phyloP scores from a whole-genome alignment of 2,113 vertebrate genomes.

The Potamarius usumacintae region DNA sequence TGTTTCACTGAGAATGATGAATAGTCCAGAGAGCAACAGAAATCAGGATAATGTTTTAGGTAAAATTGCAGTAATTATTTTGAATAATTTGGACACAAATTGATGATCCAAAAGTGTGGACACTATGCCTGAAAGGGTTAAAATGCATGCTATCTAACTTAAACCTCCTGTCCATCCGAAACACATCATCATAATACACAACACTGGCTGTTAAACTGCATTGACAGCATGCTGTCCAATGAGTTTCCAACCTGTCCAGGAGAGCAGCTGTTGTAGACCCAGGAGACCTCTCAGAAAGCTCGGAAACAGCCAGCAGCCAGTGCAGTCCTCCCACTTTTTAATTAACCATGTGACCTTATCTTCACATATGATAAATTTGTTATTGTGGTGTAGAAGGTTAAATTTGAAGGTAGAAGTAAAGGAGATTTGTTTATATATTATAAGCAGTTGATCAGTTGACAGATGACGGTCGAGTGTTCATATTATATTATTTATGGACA shows the following conservation, averaged over 20 bases:
- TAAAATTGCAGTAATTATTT: background rate
- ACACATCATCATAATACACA: slow-evolving; percentile 36
- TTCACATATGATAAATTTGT: slow-evolving; percentile 25
- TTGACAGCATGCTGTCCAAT: slow-evolving; percentile 55
- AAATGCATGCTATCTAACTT: background rate
- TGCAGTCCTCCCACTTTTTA: slow-evolving; percentile 28
- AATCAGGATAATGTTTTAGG: background rate
- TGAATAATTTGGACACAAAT: background rate
- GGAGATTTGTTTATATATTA: slow-evolving; percentile 5
- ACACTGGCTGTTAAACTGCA: slow-evolving; percentile 40
- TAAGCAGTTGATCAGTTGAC: background rate
- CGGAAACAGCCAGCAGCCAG: slow-evolving; percentile 60
- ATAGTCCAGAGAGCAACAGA: background rate
- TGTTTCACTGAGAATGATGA: background rate
- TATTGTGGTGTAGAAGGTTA: background rate
- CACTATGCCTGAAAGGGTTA: background rate
- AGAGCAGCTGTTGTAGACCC: slow-evolving; percentile 65
- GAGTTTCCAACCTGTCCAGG: slow-evolving; percentile 65
- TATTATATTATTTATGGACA: background rate
- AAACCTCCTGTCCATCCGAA: background rate
- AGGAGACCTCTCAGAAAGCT: slow-evolving; percentile 62
- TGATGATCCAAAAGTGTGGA: background rate
- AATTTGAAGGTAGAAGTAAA: slow-evolving; percentile 17
- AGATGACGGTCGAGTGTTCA: background rate
- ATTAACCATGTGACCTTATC: slow-evolving; percentile 41